These are phyloP conservation scores for Petrocephalus sullivani DNA, from an alignment of 2,797 vertebrate species.

Conservation along the genomic window DNA sequence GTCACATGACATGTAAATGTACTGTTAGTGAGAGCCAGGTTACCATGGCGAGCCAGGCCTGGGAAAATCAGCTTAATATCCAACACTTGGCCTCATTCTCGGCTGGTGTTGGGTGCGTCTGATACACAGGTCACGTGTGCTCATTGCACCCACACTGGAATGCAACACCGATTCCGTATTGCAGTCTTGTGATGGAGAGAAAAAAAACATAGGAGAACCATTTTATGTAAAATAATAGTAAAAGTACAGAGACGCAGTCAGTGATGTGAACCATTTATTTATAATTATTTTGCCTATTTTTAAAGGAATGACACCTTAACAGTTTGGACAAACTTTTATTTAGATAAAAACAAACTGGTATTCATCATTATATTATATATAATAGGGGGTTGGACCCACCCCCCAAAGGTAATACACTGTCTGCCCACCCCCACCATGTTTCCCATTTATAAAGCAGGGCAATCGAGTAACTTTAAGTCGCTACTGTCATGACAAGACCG, in stretches of 20 bases:
- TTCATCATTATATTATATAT: too few species aligned
- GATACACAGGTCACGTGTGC: slow-evolving; percentile 4
- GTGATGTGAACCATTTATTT: not conserved
- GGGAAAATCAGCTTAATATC: slow-evolving; percentile 41
- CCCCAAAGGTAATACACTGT: not conserved
- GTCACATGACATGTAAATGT: slow-evolving; percentile 37
- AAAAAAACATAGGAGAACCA: not conserved
- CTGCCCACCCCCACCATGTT: too few species aligned
- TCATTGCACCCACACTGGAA: slow-evolving; percentile 14
- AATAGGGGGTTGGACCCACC: too few species aligned
- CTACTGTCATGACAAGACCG: too few species aligned
- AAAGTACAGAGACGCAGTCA: not conserved
- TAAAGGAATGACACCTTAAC: not conserved
- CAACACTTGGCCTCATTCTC: slow-evolving; percentile 35
- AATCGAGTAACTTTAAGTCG: too few species aligned
- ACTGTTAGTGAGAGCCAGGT: slow-evolving; percentile 36
- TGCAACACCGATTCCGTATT: not conserved
- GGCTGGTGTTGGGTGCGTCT: slow-evolving; percentile 30
- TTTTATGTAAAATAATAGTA: not conserved
- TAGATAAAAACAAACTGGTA: too few species aligned
- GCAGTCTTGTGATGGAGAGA: not conserved
- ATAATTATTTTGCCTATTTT: not conserved
- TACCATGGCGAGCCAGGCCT: slow-evolving; percentile 39
- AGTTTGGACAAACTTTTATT: too few species aligned
- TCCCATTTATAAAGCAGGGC: too few species aligned